Conservation (phyloP, 2,113 vertebrate genomes). For the Pomatostomus ruficeps region DNA sequence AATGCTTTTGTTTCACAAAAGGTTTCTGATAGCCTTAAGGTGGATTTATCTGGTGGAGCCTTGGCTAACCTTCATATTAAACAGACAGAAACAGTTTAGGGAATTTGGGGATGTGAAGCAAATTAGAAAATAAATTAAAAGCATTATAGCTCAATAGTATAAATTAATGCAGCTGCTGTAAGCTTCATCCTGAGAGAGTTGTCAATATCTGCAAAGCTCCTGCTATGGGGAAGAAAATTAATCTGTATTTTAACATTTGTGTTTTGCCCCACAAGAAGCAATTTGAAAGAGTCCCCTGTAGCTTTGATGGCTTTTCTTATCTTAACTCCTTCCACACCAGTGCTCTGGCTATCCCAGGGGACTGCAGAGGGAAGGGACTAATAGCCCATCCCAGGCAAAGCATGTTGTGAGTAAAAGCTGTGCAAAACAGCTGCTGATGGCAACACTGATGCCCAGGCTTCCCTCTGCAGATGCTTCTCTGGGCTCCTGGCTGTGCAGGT, state of each 20-base stretch:
- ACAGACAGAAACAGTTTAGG: constrained; percentile 58
- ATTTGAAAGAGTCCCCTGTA: constrained; percentile 21
- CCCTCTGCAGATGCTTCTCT: background rate
- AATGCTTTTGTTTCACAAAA: constrained; percentile 62
- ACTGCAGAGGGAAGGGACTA: background rate
- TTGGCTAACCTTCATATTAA: constrained; percentile 65
- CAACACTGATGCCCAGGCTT: background rate
- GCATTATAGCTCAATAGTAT: constrained; percentile 65
- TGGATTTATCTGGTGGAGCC: constrained; percentile 64
- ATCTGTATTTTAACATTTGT: constrained; percentile 35
- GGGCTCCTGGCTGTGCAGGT: background rate
- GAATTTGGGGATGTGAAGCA: constrained; percentile 64
- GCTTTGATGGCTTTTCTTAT: constrained; percentile 39
- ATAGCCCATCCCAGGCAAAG: background rate
- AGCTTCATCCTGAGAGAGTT: constrained; percentile 63
- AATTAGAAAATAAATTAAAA: constrained; percentile 71
- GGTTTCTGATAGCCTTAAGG: constrained; percentile 69
- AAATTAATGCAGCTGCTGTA: constrained; percentile 60
- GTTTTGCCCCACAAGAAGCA: constrained; percentile 39
- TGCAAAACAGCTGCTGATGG: background rate
- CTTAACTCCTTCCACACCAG: constrained; percentile 44
- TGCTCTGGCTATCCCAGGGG: background rate
- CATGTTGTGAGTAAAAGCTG: background rate
- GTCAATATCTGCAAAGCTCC: constrained; percentile 59
- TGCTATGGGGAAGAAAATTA: constrained; percentile 46